A percentile compares a stretch with the other conserved stretches of the same genome.
phyloP scores from a whole-genome alignment of 2,888 invertebrate genomes.

The Dascillus cervinus region DNA sequence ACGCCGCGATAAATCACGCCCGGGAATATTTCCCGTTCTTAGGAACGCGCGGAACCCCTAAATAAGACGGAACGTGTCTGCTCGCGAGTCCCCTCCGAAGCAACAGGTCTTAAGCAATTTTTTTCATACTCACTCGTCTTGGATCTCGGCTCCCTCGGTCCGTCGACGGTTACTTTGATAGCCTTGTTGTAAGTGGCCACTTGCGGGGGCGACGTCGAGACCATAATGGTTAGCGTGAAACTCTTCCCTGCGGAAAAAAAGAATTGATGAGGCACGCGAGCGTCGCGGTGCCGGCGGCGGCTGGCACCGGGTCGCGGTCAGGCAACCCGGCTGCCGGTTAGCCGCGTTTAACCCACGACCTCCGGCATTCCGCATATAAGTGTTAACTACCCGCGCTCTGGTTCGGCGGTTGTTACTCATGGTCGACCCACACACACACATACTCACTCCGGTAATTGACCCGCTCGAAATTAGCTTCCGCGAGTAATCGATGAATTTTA shows the following conservation, averaged over 20 bases:
- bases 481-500: slow-evolving; percentile 29
- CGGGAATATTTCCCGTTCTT: not conserved
- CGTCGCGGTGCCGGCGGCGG: slow-evolving; percentile 27
- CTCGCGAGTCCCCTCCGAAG: slow-evolving; percentile 11
- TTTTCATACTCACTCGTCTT: slow-evolving; percentile 72
- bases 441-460: too few species aligned
- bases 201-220: slow-evolving; percentile 92
- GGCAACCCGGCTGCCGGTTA: slow-evolving; percentile 27
- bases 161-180: slow-evolving; percentile 97
- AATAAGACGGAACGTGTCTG: slow-evolving; percentile 16
- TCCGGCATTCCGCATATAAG: slow-evolving; percentile 31
- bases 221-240: slow-evolving; percentile 92
- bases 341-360: slow-evolving; percentile 28
- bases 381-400: slow-evolving; percentile 21
- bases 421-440: slow-evolving; percentile 17
- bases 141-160: slow-evolving; percentile 89
- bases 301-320: slow-evolving; percentile 23
- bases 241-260: slow-evolving; percentile 75
- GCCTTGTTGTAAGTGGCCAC: slow-evolving; percentile 93
- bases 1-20: not conserved
- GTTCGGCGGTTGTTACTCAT: slow-evolving; percentile 17
- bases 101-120: slow-evolving; percentile 14
- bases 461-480: too few species aligned
- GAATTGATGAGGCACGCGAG: slow-evolving; percentile 20
- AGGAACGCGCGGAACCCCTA: slow-evolving; percentile 6